Percentiles rank a stretch among this genome's conserved stretches.
phyloP scores from a whole-genome alignment of 64 coral and sea anemone species.

The Montipora foliosa region DNA sequence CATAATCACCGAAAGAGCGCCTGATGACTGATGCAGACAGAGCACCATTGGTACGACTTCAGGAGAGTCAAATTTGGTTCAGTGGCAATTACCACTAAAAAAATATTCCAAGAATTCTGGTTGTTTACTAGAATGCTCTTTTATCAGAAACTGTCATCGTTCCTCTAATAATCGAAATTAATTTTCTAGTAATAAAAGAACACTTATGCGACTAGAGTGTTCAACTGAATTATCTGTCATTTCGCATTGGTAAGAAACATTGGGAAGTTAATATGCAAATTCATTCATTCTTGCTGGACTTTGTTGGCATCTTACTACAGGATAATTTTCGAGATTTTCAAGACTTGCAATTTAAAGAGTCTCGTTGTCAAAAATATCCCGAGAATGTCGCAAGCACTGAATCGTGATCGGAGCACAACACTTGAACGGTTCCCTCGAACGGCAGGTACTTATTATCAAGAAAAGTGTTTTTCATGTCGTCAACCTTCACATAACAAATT shows the following conservation, averaged over 20 bases:
- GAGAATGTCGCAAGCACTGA: not conserved
- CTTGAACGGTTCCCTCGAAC: not conserved
- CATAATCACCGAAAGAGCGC: too few species aligned
- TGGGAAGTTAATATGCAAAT: too few species aligned
- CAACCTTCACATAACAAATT: not conserved
- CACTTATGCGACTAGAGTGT: not conserved
- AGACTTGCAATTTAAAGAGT: not conserved
- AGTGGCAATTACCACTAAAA: too few species aligned
- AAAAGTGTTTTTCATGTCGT: not conserved
- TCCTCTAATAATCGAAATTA: too few species aligned
- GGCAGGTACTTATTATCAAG: not conserved
- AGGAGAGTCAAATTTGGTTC: too few species aligned
- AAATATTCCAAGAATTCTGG: too few species aligned
- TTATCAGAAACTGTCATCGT: too few species aligned
- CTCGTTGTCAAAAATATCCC: not conserved
- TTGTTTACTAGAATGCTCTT: too few species aligned
- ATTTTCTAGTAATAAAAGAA: too few species aligned
- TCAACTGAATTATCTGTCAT: not conserved
- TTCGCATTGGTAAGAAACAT: too few species aligned
- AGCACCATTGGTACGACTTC: too few species aligned
- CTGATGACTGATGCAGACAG: too few species aligned
- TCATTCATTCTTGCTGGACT: not conserved
- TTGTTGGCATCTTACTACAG: not conserved
- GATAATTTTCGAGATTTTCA: not conserved
- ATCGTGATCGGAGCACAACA: not conserved